phyloP scores from a whole-genome alignment of 2,888 invertebrate genomes.

The Drosophila mercatorum region DNA sequence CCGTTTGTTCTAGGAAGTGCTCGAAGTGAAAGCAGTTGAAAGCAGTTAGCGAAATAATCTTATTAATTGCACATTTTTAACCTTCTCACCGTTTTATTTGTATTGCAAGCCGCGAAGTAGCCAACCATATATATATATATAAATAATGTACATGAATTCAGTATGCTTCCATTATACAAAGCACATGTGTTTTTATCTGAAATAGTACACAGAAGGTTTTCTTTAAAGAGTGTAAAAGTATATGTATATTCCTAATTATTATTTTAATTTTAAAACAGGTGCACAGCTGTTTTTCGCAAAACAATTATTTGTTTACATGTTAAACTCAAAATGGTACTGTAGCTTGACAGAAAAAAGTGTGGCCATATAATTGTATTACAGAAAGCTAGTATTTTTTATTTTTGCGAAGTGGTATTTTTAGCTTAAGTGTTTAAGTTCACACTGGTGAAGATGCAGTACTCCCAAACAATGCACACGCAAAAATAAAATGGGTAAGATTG shows the following conservation, averaged over 20 bases:
- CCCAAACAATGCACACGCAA: constrained; percentile 72
- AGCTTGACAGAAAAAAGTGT: constrained; percentile 10
- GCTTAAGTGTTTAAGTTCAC: constrained; percentile 19
- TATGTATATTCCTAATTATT: not conserved
- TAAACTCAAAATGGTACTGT: constrained; percentile 28
- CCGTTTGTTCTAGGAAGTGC: constrained; percentile 81
- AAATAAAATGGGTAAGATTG: constrained; percentile 77
- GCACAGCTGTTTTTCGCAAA: constrained; percentile 34
- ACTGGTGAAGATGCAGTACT: constrained; percentile 57
- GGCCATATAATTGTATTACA: constrained; percentile 2
- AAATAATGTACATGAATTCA: constrained; percentile 47
- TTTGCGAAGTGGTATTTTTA: constrained; percentile 20
- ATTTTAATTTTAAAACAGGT: not conserved
- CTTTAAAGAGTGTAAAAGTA: no score
- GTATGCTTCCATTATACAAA: constrained; percentile 35
- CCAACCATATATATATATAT: constrained; percentile 33
- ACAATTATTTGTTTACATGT: constrained; percentile 28
- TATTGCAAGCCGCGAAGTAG: constrained; percentile 42
- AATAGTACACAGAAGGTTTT: not conserved
- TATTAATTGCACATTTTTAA: constrained; percentile 46
- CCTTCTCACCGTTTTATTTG: constrained; percentile 51
- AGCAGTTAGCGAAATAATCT: constrained; percentile 12
- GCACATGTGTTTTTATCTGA: not conserved
- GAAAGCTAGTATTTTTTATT: constrained; percentile 20
- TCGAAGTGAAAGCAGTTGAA: not conserved